A percentile compares a stretch with the other conserved stretches of the same genome.
Evolutionary conservation across 1,140 invertebrate species (phyloP).

Genomic region (Hycleus cichorii): DNA sequence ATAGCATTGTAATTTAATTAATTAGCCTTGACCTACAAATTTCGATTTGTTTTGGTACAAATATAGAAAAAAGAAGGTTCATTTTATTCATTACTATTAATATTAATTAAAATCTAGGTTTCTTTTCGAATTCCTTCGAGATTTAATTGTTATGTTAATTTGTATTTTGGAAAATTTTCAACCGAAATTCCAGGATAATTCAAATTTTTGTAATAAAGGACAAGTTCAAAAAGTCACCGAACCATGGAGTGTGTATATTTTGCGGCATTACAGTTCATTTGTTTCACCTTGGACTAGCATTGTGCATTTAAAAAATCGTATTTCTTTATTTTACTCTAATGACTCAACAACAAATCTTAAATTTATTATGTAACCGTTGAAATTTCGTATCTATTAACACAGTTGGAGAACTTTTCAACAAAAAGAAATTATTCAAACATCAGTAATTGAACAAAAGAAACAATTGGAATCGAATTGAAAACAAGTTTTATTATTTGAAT

Average conservation of each 20-base stretch:
- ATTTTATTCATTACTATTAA: no score
- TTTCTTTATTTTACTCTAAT: conserved; percentile 13
- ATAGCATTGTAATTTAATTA: conserved; percentile 18
- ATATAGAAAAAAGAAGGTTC: no score
- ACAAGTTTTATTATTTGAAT: no score
- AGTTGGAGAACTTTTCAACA: neutral
- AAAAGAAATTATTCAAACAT: conserved; percentile 9
- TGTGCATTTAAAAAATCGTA: conserved; percentile 23
- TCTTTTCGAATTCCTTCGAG: no score
- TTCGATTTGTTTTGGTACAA: conserved; percentile 5
- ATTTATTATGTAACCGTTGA: neutral
- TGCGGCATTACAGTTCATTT: conserved; percentile 27
- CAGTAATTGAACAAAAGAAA: conserved; percentile 7
- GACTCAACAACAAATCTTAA: conserved; percentile 27
- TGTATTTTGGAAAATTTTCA: no score
- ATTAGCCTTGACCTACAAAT: conserved; percentile 20
- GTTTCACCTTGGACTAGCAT: conserved; percentile 26
- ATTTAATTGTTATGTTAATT: no score
- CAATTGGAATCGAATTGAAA: no score
- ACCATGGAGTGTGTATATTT: neutral
- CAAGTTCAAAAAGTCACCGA: no score
- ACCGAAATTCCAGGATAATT: no score
- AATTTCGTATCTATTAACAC: no score
- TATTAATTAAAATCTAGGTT: no score
- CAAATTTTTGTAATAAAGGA: no score